These are phyloP conservation scores for Lomographa bimaculata DNA, from an alignment of 2,888 invertebrate species.

Conservation along the genomic window DNA sequence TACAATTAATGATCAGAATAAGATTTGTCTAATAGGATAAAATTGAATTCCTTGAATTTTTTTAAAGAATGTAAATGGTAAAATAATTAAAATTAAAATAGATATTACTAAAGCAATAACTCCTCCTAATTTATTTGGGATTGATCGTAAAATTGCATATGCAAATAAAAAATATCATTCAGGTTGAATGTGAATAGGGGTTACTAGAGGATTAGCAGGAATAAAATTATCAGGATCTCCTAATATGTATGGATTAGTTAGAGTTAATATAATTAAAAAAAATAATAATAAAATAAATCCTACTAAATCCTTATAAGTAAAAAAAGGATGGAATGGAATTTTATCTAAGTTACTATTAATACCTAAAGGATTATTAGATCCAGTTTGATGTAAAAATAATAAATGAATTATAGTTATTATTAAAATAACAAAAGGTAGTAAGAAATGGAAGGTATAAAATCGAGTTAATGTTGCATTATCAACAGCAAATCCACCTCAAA, in stretches of 20 bases:
- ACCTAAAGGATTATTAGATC: slow-evolving; percentile 86
- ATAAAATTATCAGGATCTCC: slow-evolving; percentile 90
- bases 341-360: slow-evolving; percentile 86
- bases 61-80: too few relatives aligned
- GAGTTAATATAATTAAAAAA: slow-evolving; percentile 75
- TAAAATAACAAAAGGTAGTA: slow-evolving; percentile 87
- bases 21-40: slow-evolving; percentile 82
- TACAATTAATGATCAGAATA: slow-evolving; percentile 85
- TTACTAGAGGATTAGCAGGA: slow-evolving; percentile 86
- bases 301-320: slow-evolving; percentile 85
- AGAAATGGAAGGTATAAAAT: slow-evolving; percentile 89
- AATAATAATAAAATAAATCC: slow-evolving; percentile 84
- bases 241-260: slow-evolving; percentile 84
- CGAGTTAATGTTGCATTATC: slow-evolving; percentile 90
- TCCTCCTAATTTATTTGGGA: too few relatives aligned
- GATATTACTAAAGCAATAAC: too few relatives aligned
- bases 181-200: slow-evolving; percentile 90
- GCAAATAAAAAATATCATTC: slow-evolving; percentile 94
- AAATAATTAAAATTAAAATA: too few relatives aligned
- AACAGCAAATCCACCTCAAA: slow-evolving; percentile 90
- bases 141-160: slow-evolving; percentile 91
- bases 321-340: slow-evolving; percentile 88
- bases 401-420: slow-evolving; percentile 85
- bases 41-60: too few relatives aligned
- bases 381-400: slow-evolving; percentile 87